Base-by-base conservation (phyloP, 1,140 invertebrate species). In the Drosophila paulistorum region DNA sequence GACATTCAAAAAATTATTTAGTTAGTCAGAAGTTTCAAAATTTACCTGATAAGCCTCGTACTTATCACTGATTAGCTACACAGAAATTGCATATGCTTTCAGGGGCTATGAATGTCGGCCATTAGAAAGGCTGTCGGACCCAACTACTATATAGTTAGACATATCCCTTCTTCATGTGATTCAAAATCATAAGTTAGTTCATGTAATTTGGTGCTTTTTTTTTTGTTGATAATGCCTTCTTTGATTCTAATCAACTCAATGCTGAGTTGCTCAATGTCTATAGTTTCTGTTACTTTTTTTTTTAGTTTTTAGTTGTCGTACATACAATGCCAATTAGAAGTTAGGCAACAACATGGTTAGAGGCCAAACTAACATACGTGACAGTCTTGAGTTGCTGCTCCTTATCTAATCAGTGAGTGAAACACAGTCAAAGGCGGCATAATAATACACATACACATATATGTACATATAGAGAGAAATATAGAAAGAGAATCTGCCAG, bases 261-360 rank as follows among this genome's bases (percentile, higher is more conserved):
- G 66, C 69, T 75, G 54, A 72, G 66, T 71, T 75, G 48, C 76
- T 35, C 63, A 71, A 71, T 64, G 59, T 68, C 17, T 63, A 54
- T 66, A 60, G 41, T 59, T 42, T 74, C 10, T 37, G 23, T 37
- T 37, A 10, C 6, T 37, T 35, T 35, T 10, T 10, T 20, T 39
- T 7, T 14, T 3, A n/a, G 23, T 63, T 35, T 41, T 35, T 57
- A 35, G 14, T 62, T 42, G 68, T 61, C 65, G 54, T 74, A 86
- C 83, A 87, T 73, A 85, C 83, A 87, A 82, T 83, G 69, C 67
- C 82, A 87, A 86, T 86, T 87, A 87, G 69, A 83, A 87, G 79
- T 86, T 77, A 72, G 73, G 79, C 69, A 87, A 86, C 68, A 51
- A 20, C 45, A 71, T 67, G 55, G 55, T 67, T 42, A 45, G 30